A percentile compares a stretch with the other conserved stretches of the same genome.
Conservation (phyloP, 1,140 invertebrate genomes). For the Drosophila paulistorum region DNA sequence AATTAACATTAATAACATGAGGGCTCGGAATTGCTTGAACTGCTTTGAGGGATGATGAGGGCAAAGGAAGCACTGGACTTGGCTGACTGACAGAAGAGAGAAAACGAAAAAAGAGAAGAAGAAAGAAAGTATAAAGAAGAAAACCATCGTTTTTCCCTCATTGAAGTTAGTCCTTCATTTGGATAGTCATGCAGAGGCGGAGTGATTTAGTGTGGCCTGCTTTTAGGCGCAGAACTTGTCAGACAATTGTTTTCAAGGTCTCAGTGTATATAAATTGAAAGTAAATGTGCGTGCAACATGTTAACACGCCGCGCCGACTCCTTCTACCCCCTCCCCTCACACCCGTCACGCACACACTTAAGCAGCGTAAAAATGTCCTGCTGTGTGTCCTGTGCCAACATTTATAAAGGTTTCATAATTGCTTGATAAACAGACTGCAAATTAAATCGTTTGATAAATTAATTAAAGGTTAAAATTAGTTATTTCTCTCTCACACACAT, state of each 20-base stretch:
- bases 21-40: background rate
- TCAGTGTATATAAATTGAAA: constrained; percentile 63
- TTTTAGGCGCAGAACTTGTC: constrained; percentile 51
- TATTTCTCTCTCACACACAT: no score
- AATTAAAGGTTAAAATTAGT: constrained; percentile 38
- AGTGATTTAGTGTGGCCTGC: constrained; percentile 55
- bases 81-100: constrained; percentile 23
- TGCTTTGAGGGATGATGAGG: constrained; percentile 11
- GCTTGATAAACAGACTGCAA: constrained; percentile 47
- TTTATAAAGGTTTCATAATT: constrained; percentile 64
- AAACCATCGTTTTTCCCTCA: background rate
- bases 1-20: constrained; percentile 66
- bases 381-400: constrained; percentile 52
- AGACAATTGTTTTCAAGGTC: constrained; percentile 48
- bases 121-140: constrained; percentile 9
- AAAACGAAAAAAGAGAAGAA: background rate
- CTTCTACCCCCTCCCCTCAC: constrained; percentile 17
- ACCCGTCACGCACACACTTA: background rate
- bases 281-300: constrained; percentile 54
- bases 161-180: constrained; percentile 11
- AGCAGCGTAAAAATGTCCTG: constrained; percentile 37
- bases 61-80: background rate
- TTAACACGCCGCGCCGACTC: constrained; percentile 30
- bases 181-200: constrained; percentile 14
- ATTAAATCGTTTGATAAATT: constrained; percentile 53